Percentiles rank a stretch among this genome's conserved stretches.
phyloP scores from a whole-genome alignment of 2,797 vertebrate genomes.

The Micrastur ruficollis region DNA sequence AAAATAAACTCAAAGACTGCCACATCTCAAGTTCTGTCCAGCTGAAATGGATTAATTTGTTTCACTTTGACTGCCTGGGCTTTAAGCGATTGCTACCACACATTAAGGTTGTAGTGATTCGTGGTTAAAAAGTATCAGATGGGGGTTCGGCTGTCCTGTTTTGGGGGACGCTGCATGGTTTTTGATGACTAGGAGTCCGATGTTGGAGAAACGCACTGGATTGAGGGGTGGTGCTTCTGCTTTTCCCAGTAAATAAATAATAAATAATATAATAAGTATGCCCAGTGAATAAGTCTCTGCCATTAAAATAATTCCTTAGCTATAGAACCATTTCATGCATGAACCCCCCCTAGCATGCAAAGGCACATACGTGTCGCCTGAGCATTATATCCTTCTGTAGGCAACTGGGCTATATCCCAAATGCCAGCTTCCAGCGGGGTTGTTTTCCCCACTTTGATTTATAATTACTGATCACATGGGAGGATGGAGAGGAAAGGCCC shows the following conservation, averaged over 20 bases:
- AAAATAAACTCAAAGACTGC: background rate
- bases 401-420: background rate
- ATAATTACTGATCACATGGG: conserved; percentile 26
- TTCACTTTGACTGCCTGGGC: background rate
- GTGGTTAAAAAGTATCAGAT: background rate
- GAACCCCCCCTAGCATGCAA: background rate
- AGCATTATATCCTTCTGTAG: background rate
- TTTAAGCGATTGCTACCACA: background rate
- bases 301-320: background rate
- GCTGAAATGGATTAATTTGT: background rate
- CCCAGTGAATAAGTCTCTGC: background rate
- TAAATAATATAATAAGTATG: background rate
- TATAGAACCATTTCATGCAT: background rate
- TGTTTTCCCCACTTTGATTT: conserved; percentile 53
- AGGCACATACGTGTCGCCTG: background rate
- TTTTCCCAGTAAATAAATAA: background rate
- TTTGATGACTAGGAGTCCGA: background rate
- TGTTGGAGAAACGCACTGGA: background rate
- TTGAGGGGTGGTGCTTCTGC: background rate
- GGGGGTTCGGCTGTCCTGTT: background rate
- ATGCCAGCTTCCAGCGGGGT: background rate
- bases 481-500: conserved; percentile 19
- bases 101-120: background rate
- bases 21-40: background rate
- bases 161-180: background rate